Evolutionary conservation across 2,113 vertebrate genomes (phyloP).

Genomic region (Phalacrocorax brasilianus): DNA sequence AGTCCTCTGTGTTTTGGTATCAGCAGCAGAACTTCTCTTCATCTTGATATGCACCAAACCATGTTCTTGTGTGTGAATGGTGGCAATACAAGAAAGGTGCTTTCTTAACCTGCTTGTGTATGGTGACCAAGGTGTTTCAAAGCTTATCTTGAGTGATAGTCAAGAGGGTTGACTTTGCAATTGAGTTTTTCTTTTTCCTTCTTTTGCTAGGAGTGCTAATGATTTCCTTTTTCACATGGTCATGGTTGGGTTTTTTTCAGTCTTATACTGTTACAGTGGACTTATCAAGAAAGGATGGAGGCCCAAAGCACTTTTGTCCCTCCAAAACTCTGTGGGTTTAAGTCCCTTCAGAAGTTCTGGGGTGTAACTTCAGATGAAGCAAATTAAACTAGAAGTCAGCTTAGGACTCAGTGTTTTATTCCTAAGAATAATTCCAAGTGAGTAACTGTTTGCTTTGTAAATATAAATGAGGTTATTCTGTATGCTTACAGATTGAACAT

Average conservation of each 20-base stretch:
- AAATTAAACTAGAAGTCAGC: neutral
- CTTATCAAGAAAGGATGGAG: neutral
- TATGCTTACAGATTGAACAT: neutral
- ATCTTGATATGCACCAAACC: rapidly evolving
- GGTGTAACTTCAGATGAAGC: neutral
- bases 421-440: neutral
- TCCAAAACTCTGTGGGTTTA: neutral
- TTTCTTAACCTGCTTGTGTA: neutral
- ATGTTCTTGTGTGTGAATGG: neutral
- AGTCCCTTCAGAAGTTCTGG: neutral
- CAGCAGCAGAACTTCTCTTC: neutral
- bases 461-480: neutral
- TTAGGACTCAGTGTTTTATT: neutral
- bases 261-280: neutral
- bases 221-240: neutral
- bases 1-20: neutral
- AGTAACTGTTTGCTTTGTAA: neutral
- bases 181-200: neutral
- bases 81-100: neutral
- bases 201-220: neutral
- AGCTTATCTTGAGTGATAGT: neutral
- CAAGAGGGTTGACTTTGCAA: neutral
- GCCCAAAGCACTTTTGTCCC: neutral
- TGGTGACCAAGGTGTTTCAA: neutral
- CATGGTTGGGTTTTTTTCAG: neutral